These are phyloP conservation scores for Oriolus oriolus DNA, from an alignment of 2,113 vertebrate species.

Conservation along the genomic window DNA sequence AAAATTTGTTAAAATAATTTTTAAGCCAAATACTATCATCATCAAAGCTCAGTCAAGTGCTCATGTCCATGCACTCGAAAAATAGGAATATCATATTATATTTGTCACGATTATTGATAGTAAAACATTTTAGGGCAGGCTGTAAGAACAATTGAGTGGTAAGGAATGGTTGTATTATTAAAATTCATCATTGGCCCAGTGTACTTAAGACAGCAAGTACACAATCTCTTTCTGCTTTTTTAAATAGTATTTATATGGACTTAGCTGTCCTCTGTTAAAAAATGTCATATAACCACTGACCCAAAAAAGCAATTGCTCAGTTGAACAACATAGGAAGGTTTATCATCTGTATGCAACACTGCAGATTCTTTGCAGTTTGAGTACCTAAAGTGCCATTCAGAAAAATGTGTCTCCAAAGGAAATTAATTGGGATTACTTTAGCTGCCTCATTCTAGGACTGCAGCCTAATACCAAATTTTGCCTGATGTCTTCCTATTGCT, in stretches of 20 bases:
- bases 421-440: not conserved
- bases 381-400: not conserved
- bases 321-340: not conserved
- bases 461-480: not conserved
- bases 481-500: not conserved
- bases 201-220: not conserved
- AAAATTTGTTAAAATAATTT: conserved; percentile 12
- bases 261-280: not conserved
- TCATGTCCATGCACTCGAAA: not conserved
- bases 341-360: not conserved
- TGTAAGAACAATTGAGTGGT: not conserved
- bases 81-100: not conserved
- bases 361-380: not conserved
- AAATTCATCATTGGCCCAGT: not conserved
- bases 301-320: not conserved
- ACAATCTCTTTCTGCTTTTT: not conserved
- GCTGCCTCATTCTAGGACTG: not conserved
- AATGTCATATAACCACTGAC: not conserved
- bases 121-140: not conserved
- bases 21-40: not conserved
- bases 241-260: not conserved
- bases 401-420: not conserved
- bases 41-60: not conserved
- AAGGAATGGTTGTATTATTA: not conserved
- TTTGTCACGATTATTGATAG: not conserved